Evolutionary conservation across 2,797 vertebrate genomes (phyloP).

Genomic region (Leucoraja ocellata): DNA sequence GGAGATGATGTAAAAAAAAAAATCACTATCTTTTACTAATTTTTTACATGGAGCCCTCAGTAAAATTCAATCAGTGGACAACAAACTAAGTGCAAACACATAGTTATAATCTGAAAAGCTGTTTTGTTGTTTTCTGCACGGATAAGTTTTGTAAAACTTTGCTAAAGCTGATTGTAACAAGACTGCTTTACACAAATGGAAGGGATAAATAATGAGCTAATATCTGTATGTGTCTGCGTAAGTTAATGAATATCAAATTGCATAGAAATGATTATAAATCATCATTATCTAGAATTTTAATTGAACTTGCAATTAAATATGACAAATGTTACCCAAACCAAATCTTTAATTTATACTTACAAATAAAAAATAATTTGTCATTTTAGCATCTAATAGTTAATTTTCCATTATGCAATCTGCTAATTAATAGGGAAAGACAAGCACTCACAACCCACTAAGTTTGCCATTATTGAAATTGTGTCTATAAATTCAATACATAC

Average conservation of each 20-base stretch:
- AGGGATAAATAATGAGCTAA: constrained; percentile 96
- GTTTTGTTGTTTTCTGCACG: constrained; percentile 73
- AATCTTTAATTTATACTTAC: constrained; percentile 96
- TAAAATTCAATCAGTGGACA: background rate
- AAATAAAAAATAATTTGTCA: constrained; percentile 96
- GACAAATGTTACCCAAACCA: constrained; percentile 97
- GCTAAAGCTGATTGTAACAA: constrained; percentile 90
- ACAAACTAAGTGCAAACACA: background rate
- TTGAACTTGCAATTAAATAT: constrained; percentile 99
- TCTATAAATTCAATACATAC: constrained; percentile 13
- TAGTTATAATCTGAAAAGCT: constrained; percentile 69
- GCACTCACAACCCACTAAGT: constrained; percentile 42
- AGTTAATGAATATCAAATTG: constrained; percentile 99
- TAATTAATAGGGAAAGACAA: constrained; percentile 97
- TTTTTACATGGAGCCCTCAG: too few species aligned
- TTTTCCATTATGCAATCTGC: constrained; percentile 88
- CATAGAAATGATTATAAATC: constrained; percentile 99
- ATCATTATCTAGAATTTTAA: constrained; percentile 99
- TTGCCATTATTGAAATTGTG: constrained; percentile 20
- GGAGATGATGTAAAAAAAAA: too few species aligned
- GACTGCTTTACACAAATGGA: constrained; percentile 89
- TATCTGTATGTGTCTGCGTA: constrained; percentile 95
- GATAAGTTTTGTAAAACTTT: constrained; percentile 85
- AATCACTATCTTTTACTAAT: background rate
- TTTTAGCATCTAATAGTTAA: constrained; percentile 92